Evolutionary conservation across 2,113 vertebrate genomes (phyloP).

Genomic region (Rafetus swinhoei): DNA sequence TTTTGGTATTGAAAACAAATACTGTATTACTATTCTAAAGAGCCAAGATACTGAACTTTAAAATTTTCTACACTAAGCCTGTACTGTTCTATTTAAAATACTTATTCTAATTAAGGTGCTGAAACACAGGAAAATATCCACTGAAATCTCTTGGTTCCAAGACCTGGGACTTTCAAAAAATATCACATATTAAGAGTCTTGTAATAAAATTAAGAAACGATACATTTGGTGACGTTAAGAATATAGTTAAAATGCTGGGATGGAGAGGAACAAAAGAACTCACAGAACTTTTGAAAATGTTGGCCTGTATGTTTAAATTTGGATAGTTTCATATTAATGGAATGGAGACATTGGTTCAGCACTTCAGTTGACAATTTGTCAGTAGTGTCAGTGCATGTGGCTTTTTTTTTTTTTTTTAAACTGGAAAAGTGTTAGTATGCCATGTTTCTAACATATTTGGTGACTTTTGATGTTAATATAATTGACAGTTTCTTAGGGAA

Average conservation of each 20-base stretch:
- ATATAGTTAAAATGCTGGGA: neutral
- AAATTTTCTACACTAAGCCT: neutral
- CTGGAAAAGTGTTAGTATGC: neutral
- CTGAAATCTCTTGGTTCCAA: neutral
- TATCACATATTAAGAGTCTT: neutral
- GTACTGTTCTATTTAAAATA: neutral
- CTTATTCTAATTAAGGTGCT: neutral
- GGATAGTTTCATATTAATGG: neutral
- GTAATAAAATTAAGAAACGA: neutral
- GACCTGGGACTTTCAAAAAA: neutral
- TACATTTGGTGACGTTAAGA: neutral
- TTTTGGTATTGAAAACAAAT: neutral
- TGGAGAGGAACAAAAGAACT: neutral
- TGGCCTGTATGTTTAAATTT: neutral
- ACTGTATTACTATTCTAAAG: neutral
- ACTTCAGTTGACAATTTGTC: neutral
- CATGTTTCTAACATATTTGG: neutral
- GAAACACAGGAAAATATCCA: neutral
- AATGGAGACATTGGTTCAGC: neutral
- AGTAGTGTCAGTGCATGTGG: neutral
- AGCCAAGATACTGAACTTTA: neutral
- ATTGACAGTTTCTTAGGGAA: neutral
- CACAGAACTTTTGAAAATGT: neutral
- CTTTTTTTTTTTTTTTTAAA: slow-evolving; percentile 13
- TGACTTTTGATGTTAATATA: slow-evolving; percentile 1